phyloP scores from a whole-genome alignment of 2,113 vertebrate species.

The Cyphomyrus discorhynchus region DNA sequence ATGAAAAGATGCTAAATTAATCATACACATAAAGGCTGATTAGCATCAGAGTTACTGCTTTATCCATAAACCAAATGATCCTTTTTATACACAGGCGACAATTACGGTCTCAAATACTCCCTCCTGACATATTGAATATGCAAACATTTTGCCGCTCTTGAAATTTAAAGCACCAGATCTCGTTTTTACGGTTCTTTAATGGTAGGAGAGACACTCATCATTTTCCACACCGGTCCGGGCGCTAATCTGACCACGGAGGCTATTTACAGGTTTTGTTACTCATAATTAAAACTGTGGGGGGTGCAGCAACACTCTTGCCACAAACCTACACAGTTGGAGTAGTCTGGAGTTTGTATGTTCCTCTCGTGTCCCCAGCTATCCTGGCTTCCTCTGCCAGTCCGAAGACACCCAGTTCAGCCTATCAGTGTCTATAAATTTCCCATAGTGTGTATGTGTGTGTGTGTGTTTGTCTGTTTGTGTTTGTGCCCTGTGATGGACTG shows the following conservation, averaged over 20 bases:
- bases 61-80: not conserved
- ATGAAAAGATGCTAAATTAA: not conserved
- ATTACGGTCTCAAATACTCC: not conserved
- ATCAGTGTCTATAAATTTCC: not conserved
- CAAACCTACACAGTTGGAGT: not conserved
- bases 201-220: not conserved
- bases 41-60: not conserved
- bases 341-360: not conserved
- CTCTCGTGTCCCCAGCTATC: not conserved
- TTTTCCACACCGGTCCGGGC: not conserved
- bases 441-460: not conserved
- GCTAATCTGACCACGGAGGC: not conserved
- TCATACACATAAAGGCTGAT: not conserved
- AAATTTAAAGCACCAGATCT: not conserved
- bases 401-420: not conserved
- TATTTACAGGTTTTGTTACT: not conserved
- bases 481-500: not conserved
- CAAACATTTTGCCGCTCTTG: not conserved
- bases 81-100: not conserved
- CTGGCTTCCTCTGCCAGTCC: not conserved
- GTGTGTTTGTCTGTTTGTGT: not conserved
- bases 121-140: not conserved
- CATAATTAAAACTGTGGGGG: not conserved
- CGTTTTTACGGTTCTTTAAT: not conserved
- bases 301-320: not conserved